Conservation (phyloP, 2,888 invertebrate species). For the Campoplex nolae region DNA sequence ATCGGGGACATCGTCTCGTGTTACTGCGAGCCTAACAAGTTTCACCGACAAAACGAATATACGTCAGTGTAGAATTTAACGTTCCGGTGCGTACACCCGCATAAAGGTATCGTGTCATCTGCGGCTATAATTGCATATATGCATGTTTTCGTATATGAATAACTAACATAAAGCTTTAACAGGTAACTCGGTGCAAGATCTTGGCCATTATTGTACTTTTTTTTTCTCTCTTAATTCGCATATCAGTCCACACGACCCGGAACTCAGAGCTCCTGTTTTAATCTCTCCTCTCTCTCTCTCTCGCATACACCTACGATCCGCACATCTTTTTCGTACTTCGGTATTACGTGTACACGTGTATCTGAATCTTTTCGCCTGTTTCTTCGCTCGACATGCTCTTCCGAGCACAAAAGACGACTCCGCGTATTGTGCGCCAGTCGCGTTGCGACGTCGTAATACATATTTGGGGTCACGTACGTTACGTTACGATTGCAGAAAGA, state of each 20-base stretch:
- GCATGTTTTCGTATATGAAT: constrained; percentile 1
- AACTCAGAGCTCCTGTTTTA: constrained; percentile 47
- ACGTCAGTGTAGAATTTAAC: constrained; percentile 28
- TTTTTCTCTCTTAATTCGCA: constrained; percentile 26
- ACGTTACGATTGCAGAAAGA: not conserved
- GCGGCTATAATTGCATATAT: not conserved
- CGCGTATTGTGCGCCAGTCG: constrained; percentile 14
- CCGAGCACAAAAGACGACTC: constrained; percentile 51
- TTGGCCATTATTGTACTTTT: constrained; percentile 46
- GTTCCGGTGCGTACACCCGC: constrained; percentile 60
- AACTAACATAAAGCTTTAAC: not conserved
- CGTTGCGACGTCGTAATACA: constrained; percentile 11
- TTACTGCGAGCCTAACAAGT: constrained; percentile 37
- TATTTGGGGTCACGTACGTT: constrained; percentile 7
- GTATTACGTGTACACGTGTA: constrained; percentile 12
- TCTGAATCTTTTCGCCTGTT: constrained; percentile 40
- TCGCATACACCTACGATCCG: constrained; percentile 17
- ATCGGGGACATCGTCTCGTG: constrained; percentile 33
- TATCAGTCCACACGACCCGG: constrained; percentile 61
- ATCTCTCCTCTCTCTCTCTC: constrained; percentile 40
- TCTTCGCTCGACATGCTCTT: constrained; percentile 57
- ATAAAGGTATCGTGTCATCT: constrained; percentile 51
- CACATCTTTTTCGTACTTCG: constrained; percentile 19
- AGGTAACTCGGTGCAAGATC: constrained; percentile 22
- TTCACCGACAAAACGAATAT: constrained; percentile 28